Percentiles rank a stretch among this genome's conserved stretches.
phyloP scores from a whole-genome alignment of 2,113 vertebrate species.

The Carassius carassius region DNA sequence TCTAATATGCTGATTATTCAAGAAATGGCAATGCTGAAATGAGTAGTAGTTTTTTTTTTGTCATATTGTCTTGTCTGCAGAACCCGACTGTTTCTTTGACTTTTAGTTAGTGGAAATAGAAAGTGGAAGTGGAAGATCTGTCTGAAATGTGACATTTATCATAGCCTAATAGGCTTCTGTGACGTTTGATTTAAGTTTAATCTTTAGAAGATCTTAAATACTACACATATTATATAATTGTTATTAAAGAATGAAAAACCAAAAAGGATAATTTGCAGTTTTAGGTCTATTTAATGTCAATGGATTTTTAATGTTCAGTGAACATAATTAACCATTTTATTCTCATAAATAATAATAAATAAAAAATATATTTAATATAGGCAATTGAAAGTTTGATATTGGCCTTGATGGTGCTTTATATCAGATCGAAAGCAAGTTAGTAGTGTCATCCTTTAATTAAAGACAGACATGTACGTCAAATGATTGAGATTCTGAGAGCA shows the following conservation, averaged over 20 bases:
- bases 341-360: not conserved
- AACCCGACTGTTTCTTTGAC: not conserved
- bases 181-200: not conserved
- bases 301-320: not conserved
- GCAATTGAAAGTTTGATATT: not conserved
- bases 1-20: not conserved
- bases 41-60: not conserved
- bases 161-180: not conserved
- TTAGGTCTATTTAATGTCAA: not conserved
- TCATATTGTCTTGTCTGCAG: not conserved
- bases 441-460: not conserved
- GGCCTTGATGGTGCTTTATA: not conserved
- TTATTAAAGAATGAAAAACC: not conserved
- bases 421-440: not conserved
- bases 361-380: not conserved
- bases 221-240: not conserved
- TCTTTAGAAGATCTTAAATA: not conserved
- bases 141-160: not conserved
- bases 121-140: not conserved
- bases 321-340: not conserved
- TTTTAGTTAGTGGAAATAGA: not conserved
- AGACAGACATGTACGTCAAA: not conserved
- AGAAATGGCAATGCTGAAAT: not conserved
- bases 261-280: not conserved
- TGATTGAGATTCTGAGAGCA: not conserved